Evolutionary conservation across 2,888 invertebrate genomes (phyloP).

Genomic region (Petrolisthes manimaculis): DNA sequence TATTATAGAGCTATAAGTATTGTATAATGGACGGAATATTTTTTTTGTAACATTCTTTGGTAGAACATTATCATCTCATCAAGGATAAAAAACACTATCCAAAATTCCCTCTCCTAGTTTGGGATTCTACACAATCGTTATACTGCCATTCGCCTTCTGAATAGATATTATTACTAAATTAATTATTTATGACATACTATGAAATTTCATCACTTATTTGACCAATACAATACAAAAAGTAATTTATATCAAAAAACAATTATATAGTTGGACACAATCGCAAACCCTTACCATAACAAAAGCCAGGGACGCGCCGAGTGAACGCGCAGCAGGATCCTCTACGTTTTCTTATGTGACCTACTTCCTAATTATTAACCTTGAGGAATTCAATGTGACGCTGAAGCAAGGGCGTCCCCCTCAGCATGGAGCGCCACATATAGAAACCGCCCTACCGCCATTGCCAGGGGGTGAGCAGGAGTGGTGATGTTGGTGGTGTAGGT

Average conservation of each 20-base stretch:
- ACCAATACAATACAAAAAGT: neutral
- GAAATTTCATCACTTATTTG: too few species aligned
- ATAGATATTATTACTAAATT: too few species aligned
- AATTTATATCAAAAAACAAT: neutral
- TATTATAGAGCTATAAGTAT: too few species aligned
- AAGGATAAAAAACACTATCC: neutral
- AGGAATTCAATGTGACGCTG: constrained; percentile 15
- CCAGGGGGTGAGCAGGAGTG: constrained; percentile 9
- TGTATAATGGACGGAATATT: neutral
- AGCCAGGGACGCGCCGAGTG: constrained; percentile 49
- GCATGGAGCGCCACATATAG: neutral
- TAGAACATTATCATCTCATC: neutral
- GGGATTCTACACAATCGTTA: constrained; percentile 1
- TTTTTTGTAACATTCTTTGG: neutral
- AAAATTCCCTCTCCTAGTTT: constrained; percentile 7
- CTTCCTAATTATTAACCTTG: constrained; percentile 31
- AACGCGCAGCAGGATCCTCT: constrained; percentile 55
- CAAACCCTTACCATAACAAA: constrained; percentile 55
- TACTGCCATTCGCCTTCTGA: too few species aligned
- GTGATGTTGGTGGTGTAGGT: constrained; percentile 25
- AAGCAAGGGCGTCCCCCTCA: constrained; percentile 14
- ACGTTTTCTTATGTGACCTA: constrained; percentile 46
- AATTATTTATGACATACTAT: too few species aligned
- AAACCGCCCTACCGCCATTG: constrained; percentile 17
- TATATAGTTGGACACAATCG: constrained; percentile 29